A percentile compares a stretch with the other conserved stretches of the same genome.
phyloP scores from a whole-genome alignment of 2,113 vertebrate genomes.

The Panthera leo region DNA sequence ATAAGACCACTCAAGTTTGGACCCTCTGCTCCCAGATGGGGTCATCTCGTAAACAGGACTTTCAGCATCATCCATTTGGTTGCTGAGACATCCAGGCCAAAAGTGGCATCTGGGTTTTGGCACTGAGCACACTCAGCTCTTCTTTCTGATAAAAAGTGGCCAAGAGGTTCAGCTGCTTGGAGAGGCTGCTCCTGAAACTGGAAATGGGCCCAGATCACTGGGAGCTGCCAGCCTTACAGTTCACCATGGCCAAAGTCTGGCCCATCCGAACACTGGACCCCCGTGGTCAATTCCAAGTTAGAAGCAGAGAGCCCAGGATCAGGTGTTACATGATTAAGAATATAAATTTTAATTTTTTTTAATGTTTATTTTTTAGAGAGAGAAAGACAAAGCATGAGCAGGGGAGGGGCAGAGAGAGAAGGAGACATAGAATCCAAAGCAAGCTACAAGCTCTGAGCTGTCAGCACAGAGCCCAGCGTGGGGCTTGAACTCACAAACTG shows the following conservation, averaged over 20 bases:
- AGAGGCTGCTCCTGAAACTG: neutral
- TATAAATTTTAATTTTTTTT: neutral
- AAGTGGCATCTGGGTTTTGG: neutral
- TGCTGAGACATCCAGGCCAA: neutral
- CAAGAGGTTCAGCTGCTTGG: neutral
- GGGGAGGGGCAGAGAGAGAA: too few relatives aligned
- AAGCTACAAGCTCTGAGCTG: too few relatives aligned
- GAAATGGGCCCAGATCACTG: neutral
- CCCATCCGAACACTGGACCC: neutral
- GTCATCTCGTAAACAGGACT: neutral
- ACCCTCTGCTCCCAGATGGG: neutral
- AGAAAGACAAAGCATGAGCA: too few relatives aligned
- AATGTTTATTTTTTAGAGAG: too few relatives aligned
- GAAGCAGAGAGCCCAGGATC: neutral
- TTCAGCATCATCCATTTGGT: neutral
- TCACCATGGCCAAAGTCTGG: neutral
- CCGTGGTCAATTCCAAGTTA: neutral
- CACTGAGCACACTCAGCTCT: neutral
- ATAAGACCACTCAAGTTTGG: neutral
- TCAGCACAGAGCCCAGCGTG: too few relatives aligned
- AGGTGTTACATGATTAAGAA: neutral
- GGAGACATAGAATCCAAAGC: too few relatives aligned
- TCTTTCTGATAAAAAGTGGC: constrained; percentile 13
- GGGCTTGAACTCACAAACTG: too few relatives aligned
- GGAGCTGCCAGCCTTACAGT: neutral